Base-by-base conservation (phyloP, 2,797 vertebrate genomes). In the Borostomias antarcticus region DNA sequence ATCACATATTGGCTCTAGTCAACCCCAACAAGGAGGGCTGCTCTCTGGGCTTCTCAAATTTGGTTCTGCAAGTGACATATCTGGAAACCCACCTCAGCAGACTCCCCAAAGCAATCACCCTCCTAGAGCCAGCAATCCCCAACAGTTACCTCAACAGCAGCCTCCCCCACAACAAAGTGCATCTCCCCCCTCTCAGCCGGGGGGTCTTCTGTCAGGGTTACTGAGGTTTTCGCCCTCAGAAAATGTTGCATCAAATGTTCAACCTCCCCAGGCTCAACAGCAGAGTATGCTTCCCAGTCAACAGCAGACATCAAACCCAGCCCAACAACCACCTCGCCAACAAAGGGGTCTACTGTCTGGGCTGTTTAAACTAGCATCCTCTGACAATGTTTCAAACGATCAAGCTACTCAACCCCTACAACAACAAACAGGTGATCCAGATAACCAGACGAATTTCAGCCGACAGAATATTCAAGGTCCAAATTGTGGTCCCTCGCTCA, bases 181-280 rank as follows among this genome's bases (percentile, higher is more conserved):
- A 66, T 54, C 77, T n/a, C 71, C 68, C 29, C n/a, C 72, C 62
- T 21, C 80, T 66, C 83, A 76, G 13, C 68, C 60, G 59, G 81
- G 79, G 66, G 83, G 85, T 1, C 56, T 92, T 79, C 79, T 94
- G 70, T 86, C 92, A 59, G 89, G 89, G 0, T 73, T 90, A 40
- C 81, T 92, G 75, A 95, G 88, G 77, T 89, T 91, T 86, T 87
- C 93, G 73, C 93, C 94, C 73, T 74, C 82, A 64, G 91, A 93
- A 84, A 92, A 89, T 66, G 50, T 83, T 56, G 64, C 77, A 32
- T 76, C 80, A 63, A 83, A 84, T 50, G 29, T 54, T 32, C 81
- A 81, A 13, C n/a, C 58, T 3, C 25, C 68, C 63, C 75, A 75
- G 63, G 37, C 53, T 69, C 72, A 69, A 67, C 82, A 69, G 50